These are phyloP conservation scores for Dicycla oo DNA, from an alignment of 2,888 invertebrate genomes.

Conservation along the genomic window DNA sequence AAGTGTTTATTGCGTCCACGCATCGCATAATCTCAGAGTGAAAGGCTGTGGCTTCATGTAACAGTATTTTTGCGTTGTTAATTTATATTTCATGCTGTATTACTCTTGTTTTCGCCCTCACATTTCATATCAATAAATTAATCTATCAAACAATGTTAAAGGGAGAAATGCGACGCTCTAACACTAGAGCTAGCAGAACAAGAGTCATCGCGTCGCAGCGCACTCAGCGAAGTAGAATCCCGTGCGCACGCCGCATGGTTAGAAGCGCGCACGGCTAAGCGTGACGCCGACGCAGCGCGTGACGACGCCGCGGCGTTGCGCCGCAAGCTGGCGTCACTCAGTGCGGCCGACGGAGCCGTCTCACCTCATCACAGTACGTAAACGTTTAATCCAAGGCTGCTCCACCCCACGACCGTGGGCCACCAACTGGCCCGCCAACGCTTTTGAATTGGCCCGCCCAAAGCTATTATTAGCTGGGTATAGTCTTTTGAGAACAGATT, in stretches of 20 bases:
- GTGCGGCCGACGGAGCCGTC: constrained; percentile 74
- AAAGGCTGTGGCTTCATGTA: too few relatives aligned
- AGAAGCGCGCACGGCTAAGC: constrained; percentile 94
- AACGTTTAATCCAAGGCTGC: too few relatives aligned
- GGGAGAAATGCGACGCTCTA: constrained; percentile 92
- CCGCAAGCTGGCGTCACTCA: constrained; percentile 78
- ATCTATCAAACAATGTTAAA: constrained; percentile 62
- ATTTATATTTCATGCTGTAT: too few relatives aligned
- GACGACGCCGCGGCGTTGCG: constrained; percentile 83
- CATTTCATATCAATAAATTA: not conserved
- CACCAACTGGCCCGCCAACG: too few relatives aligned
- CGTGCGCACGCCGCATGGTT: constrained; percentile 97
- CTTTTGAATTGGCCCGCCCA: too few relatives aligned
- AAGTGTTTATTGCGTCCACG: too few relatives aligned
- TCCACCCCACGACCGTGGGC: too few relatives aligned
- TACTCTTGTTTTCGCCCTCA: not conserved
- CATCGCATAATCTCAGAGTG: not conserved
- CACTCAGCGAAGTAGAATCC: constrained; percentile 94
- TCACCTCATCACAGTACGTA: constrained; percentile 77
- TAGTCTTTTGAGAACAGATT: too few relatives aligned
- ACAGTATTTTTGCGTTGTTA: too few relatives aligned
- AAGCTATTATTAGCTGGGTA: too few relatives aligned
- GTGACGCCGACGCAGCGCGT: constrained; percentile 94
- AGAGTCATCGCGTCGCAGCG: constrained; percentile 92
- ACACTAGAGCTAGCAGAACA: constrained; percentile 97